Percentiles rank a stretch among this genome's conserved stretches.
These are phyloP conservation scores for Nezara viridula DNA, from an alignment of 2,888 invertebrate genomes.

Conservation along the genomic window DNA sequence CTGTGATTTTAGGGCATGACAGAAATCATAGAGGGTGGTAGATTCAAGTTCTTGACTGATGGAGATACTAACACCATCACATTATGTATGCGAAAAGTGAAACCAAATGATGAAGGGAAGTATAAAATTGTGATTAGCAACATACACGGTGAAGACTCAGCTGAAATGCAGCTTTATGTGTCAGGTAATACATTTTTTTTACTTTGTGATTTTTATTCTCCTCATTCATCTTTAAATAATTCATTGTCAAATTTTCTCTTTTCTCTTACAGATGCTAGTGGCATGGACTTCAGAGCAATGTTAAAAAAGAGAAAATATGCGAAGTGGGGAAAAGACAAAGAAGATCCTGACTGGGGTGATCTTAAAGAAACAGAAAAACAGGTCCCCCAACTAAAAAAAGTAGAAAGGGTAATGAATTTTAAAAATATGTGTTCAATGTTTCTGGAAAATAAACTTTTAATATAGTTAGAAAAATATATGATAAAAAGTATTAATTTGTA, in stretches of 20 bases:
- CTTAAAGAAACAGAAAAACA: slow-evolving; percentile 93
- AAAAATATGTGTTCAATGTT: neutral
- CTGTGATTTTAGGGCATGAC: slow-evolving; percentile 77
- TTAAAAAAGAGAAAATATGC: slow-evolving; percentile 96
- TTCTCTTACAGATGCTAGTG: slow-evolving; percentile 83
- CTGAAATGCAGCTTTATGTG: slow-evolving; percentile 96
- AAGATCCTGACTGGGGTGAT: slow-evolving; percentile 93
- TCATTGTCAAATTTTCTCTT: neutral
- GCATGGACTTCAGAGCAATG: slow-evolving; percentile 99
- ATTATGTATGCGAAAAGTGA: slow-evolving; percentile 94
- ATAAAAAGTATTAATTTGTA: neutral
- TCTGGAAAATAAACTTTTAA: no score
- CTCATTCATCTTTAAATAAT: neutral
- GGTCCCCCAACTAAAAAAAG: slow-evolving; percentile 88
- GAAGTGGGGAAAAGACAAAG: slow-evolving; percentile 92
- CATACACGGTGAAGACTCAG: slow-evolving; percentile 94
- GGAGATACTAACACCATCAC: slow-evolving; percentile 93
- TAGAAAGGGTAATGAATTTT: slow-evolving; percentile 82
- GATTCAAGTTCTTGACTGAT: slow-evolving; percentile 95
- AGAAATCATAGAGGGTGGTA: slow-evolving; percentile 94
- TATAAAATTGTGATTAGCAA: slow-evolving; percentile 95
- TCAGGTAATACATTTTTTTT: slow-evolving; percentile 76
- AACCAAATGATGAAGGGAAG: slow-evolving; percentile 96
- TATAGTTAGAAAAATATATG: neutral
- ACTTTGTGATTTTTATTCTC: slow-evolving; percentile 39